These are phyloP conservation scores for Clytia hemisphaerica DNA, from an alignment of 30 jellyfish, hydroid and myxozoan species.

Conservation along the genomic window DNA sequence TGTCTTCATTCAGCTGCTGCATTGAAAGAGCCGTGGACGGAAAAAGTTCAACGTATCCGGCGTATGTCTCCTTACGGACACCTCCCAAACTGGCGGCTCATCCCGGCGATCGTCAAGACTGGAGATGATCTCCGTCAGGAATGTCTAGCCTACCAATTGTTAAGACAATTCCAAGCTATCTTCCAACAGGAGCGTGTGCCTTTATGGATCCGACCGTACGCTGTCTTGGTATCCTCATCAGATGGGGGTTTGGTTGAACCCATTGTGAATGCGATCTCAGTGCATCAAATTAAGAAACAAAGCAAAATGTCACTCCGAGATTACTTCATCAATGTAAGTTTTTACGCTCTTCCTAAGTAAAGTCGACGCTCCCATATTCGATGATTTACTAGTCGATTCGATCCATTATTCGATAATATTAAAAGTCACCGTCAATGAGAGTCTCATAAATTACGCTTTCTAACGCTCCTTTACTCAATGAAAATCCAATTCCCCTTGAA, in stretches of 20 bases:
- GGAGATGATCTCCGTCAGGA: constrained; percentile 99
- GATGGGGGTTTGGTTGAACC: constrained; percentile 97
- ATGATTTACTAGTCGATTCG: too few relatives aligned
- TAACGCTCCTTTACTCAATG: too few relatives aligned
- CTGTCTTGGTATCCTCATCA: constrained; percentile 74
- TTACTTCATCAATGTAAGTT: constrained; percentile 72
- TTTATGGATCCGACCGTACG: constrained; percentile 95
- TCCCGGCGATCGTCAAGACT: constrained; percentile 95
- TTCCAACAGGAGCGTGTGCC: constrained; percentile 85
- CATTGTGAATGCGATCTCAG: constrained; percentile 81
- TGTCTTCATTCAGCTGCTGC: constrained; percentile 67
- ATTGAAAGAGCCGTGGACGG: constrained; percentile 92
- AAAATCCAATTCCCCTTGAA: too few relatives aligned
- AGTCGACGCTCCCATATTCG: too few relatives aligned
- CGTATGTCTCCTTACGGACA: constrained; percentile 87
- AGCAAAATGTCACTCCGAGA: constrained; percentile 71
- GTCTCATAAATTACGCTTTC: too few relatives aligned
- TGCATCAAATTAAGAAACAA: constrained; percentile 92
- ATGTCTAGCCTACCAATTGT: constrained; percentile 89
- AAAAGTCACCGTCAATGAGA: too few relatives aligned
- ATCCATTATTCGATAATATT: too few relatives aligned
- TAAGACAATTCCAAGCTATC: constrained; percentile 85
- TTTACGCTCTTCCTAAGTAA: too few relatives aligned
- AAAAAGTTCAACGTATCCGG: constrained; percentile 81
- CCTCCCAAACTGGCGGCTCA: constrained; percentile 82